Percentiles rank a stretch among this genome's conserved stretches.
Evolutionary conservation across 2,888 invertebrate species (phyloP).

Genomic region (Troides aeacus): DNA sequence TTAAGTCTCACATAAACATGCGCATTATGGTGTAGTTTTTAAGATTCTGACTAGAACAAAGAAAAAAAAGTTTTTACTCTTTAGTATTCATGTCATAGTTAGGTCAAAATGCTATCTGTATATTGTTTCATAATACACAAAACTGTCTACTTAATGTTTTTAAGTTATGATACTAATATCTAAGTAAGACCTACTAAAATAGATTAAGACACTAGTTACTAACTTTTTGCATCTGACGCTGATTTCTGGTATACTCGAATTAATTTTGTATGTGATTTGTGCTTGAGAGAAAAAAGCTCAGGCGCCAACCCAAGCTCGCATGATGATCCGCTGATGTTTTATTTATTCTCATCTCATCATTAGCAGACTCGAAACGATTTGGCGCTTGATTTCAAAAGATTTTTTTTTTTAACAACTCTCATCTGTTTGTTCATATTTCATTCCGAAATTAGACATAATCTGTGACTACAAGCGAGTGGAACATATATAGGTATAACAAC

Average conservation of each 20-base stretch:
- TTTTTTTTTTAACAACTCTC: not conserved
- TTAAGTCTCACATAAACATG: too few relatives aligned
- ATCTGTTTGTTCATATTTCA: not conserved
- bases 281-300: not conserved
- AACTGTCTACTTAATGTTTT: too few relatives aligned
- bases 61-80: too few relatives aligned
- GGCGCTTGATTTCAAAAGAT: constrained; percentile 1
- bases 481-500: not conserved
- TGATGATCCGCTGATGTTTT: constrained; percentile 8
- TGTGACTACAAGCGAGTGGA: not conserved
- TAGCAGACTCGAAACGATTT: constrained; percentile 10
- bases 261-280: not conserved
- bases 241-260: not conserved
- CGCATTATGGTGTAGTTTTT: too few relatives aligned
- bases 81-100: too few relatives aligned
- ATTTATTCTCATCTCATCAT: constrained; percentile 20
- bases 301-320: not conserved
- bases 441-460: not conserved
- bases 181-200: too few relatives aligned
- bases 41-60: too few relatives aligned
- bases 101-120: too few relatives aligned
- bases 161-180: too few relatives aligned
- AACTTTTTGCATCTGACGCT: not conserved
- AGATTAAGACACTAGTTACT: not conserved
- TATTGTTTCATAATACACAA: too few relatives aligned